Base-by-base conservation (phyloP, 2,888 invertebrate genomes). In the Tipula confusa region DNA sequence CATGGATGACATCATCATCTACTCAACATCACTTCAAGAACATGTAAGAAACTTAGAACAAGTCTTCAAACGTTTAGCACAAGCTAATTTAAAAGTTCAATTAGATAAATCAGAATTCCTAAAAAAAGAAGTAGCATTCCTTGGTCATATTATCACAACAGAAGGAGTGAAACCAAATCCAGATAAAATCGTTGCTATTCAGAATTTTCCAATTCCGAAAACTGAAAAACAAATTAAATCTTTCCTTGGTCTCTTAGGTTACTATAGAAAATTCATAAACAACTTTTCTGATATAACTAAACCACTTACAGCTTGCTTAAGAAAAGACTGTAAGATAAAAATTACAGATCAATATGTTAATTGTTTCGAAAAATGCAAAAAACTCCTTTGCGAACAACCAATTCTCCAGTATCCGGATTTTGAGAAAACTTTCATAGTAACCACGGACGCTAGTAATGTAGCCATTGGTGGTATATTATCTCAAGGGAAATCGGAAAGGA, bases 381-480 rank as follows among this genome's bases (percentile, higher is more conserved):
- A 79, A 79, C 6, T 79, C 15, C 2, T 79, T 6, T 79, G 79
- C 11, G 15, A 28, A 1, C 15, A 79, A 33, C 88, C 88, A 0
- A 85, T 88, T 11, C 82, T 89, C 28, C 85, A 87, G 83, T 88
- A 87, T 64, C 87, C 87, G 2, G 87, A 88, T 83, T 89, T 88
- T 79, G 83, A 84, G 0, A 85, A 87, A 84, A 84, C 85, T 7
- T 88, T 88, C 79, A 83, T 85, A 13, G 18, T 88, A 4, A 87
- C 87, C 2, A 87, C 88, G 0, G 88, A 88, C 83, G 88, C 88
- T 0, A 85, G 86, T 6, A 84, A 86, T 15, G 84, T 82, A 3
- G 87, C 87, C 0, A 5, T 87, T 1, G 87, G 87, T 0, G 86
- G 85, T 1, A 86, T 88, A 2, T 82, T 88, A 9, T 86, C 86